Conservation (phyloP, 1,140 invertebrate genomes). For the Drosophila rhopaloa region DNA sequence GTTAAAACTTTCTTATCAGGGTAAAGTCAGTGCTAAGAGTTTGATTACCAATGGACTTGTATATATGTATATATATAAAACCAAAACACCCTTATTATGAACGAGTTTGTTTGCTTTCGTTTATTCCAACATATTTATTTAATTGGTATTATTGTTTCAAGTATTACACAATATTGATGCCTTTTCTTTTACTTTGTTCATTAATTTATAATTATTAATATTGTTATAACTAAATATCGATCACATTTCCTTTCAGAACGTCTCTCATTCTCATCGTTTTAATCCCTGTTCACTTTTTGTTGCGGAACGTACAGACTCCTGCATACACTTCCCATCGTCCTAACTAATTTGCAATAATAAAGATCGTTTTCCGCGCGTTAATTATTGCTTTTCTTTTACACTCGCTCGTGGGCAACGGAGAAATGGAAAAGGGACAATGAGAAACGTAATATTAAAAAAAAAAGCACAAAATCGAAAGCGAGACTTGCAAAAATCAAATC, state of each 20-base stretch:
- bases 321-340: slow-evolving; percentile 24
- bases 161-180: slow-evolving; percentile 70
- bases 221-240: slow-evolving; percentile 80
- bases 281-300: slow-evolving; percentile 70
- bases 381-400: slow-evolving; percentile 40
- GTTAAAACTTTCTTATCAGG: no score
- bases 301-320: slow-evolving; percentile 54
- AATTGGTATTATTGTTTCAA: slow-evolving; percentile 73
- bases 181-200: slow-evolving; percentile 55
- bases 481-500: slow-evolving; percentile 78
- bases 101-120: slow-evolving; percentile 36
- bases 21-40: no score
- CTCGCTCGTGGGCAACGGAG: slow-evolving; percentile 2
- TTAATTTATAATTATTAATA: slow-evolving; percentile 63
- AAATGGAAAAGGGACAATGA: slow-evolving; percentile 25
- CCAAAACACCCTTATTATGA: slow-evolving; percentile 4
- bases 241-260: slow-evolving; percentile 82
- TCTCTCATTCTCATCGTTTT: slow-evolving; percentile 61
- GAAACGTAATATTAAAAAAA: slow-evolving; percentile 39
- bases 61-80: no score
- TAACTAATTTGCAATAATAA: slow-evolving; percentile 45
- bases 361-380: slow-evolving; percentile 26
- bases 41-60: no score
- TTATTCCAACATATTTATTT: slow-evolving; percentile 70
- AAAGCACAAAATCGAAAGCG: slow-evolving; percentile 51